A percentile compares a stretch with the other conserved stretches of the same genome.
These are phyloP conservation scores for Tricholauxania praeusta DNA, from an alignment of 2,888 invertebrate species.

Conservation along the genomic window DNA sequence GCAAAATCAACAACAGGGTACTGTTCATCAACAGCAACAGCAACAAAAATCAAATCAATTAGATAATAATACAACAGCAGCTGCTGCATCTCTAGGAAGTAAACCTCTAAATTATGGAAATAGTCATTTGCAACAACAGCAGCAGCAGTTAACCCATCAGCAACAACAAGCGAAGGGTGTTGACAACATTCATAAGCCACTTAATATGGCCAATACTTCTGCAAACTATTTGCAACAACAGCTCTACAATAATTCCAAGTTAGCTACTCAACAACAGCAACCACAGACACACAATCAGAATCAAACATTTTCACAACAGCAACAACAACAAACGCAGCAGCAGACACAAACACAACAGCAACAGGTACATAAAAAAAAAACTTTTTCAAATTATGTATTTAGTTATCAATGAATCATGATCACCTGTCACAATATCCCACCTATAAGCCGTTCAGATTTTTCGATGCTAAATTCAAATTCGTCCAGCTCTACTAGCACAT, in stretches of 20 bases:
- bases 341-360: conserved; percentile 49
- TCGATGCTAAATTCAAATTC: no score
- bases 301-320: conserved; percentile 54
- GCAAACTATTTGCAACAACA: conserved; percentile 43
- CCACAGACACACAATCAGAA: conserved; percentile 44
- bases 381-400: conserved; percentile 39
- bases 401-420: no score
- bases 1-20: conserved; percentile 49
- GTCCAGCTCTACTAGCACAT: no score
- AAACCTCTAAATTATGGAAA: conserved; percentile 46
- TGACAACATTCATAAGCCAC: conserved; percentile 43
- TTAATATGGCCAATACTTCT: conserved; percentile 51
- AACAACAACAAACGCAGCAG: conserved; percentile 46
- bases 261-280: conserved; percentile 43
- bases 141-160: conserved; percentile 39
- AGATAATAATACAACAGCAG: conserved; percentile 18
- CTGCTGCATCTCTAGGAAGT: conserved; percentile 42
- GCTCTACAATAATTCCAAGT: conserved; percentile 35
- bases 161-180: conserved; percentile 37
- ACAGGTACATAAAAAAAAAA: conserved; percentile 43
- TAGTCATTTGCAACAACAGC: conserved; percentile 36
- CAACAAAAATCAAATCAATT: conserved; percentile 43
- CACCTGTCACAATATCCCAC: no score
- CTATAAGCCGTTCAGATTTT: no score
- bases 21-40: conserved; percentile 42